These are phyloP conservation scores for Drosophila arawakana DNA, from an alignment of 1,140 invertebrate genomes.

Conservation along the genomic window DNA sequence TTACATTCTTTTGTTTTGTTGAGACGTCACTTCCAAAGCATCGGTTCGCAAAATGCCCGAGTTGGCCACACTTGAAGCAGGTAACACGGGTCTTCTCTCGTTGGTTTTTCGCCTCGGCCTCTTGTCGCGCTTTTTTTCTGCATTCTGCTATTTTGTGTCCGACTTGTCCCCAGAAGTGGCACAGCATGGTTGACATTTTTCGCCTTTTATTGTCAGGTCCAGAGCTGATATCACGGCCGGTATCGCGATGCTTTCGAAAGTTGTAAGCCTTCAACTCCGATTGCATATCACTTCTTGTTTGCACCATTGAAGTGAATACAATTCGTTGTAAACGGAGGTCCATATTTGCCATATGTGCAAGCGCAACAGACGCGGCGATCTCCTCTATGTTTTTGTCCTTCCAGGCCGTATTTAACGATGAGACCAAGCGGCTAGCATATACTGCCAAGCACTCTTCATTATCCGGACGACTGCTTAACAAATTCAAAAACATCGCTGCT, in stretches of 20 bases:
- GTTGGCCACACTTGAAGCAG: conserved; percentile 25
- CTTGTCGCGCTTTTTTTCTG: conserved; percentile 27
- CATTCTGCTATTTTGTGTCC: conserved; percentile 31
- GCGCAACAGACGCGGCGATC: not conserved
- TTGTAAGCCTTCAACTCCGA: conserved; percentile 23
- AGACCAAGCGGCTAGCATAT: not conserved
- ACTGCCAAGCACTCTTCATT: not conserved
- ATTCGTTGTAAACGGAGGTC: no score
- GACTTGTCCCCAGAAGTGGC: not conserved
- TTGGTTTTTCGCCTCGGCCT: not conserved
- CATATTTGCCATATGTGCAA: no score
- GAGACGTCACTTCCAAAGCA: not conserved
- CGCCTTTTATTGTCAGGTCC: conserved; percentile 17
- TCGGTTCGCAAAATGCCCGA: no score
- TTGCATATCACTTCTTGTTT: not conserved
- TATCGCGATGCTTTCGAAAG: conserved; percentile 18
- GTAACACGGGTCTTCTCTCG: conserved; percentile 24
- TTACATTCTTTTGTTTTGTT: not conserved
- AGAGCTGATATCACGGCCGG: not conserved
- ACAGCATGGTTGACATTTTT: conserved; percentile 29
- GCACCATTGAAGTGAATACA: no score
- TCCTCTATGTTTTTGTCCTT: not conserved
- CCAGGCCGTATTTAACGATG: not conserved
- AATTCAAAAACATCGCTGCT: not conserved
- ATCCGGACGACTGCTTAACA: not conserved